A percentile compares a stretch with the other conserved stretches of the same genome.
phyloP scores from a whole-genome alignment of 2,113 vertebrate species.

The Accipiter virgatus region DNA sequence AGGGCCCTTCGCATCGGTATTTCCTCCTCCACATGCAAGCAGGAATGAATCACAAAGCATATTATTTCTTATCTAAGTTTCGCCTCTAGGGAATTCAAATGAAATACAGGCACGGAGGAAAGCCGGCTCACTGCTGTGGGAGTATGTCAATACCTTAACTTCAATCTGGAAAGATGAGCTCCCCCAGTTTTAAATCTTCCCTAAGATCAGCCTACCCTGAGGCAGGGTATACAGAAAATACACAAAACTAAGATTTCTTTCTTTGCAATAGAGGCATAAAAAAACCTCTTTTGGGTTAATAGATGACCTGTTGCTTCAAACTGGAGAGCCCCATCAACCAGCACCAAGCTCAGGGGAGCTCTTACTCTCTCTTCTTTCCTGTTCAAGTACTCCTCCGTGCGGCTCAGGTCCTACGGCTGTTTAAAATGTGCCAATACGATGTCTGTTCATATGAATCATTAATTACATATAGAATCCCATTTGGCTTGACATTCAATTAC shows the following conservation, averaged over 20 bases:
- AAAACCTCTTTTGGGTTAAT: neutral
- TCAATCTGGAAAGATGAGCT: neutral
- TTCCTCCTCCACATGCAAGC: neutral
- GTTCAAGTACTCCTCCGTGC: neutral
- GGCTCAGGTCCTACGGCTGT: neutral
- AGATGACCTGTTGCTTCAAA: neutral
- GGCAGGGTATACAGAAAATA: neutral
- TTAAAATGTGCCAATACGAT: neutral
- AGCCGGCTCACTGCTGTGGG: neutral
- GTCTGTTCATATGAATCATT: neutral
- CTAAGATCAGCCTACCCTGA: neutral
- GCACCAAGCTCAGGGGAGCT: neutral
- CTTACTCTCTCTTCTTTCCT: neutral
- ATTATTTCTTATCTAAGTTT: neutral
- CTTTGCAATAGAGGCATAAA: neutral
- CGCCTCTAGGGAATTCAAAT: slow-evolving; percentile 9
- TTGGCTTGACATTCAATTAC: neutral
- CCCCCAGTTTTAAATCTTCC: neutral
- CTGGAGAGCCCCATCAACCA: neutral
- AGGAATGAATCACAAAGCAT: slow-evolving; percentile 8
- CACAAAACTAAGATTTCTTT: neutral
- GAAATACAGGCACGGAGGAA: neutral
- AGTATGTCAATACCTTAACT: neutral
- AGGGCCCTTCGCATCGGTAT: neutral
- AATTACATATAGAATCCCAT: neutral